phyloP scores from a whole-genome alignment of 2,113 vertebrate species.

The Stegostoma tigrinum region DNA sequence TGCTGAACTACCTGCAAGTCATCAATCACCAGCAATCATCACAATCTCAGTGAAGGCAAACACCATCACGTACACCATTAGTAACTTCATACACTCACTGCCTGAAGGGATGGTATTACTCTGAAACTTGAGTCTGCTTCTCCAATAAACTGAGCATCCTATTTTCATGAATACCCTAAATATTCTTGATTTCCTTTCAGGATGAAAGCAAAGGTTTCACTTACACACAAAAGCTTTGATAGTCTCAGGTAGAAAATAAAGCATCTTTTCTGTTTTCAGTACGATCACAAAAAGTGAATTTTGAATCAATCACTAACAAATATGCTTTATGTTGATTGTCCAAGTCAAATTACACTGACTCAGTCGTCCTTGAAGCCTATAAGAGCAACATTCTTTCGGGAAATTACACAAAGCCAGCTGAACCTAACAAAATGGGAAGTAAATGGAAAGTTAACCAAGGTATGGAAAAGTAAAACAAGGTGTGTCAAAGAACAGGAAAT shows the following conservation, averaged over 20 bases:
- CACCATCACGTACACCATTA: slow-evolving; percentile 20
- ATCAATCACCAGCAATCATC: slow-evolving; percentile 35
- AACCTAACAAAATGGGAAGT: background rate
- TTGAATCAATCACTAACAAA: background rate
- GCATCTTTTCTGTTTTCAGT: background rate
- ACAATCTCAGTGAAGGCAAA: slow-evolving; percentile 27
- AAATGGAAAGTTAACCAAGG: background rate
- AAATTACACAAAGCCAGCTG: background rate
- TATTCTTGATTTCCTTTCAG: slow-evolving; percentile 19
- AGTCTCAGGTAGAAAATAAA: background rate
- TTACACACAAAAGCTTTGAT: slow-evolving; percentile 10
- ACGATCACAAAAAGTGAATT: background rate
- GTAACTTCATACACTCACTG: slow-evolving; percentile 31
- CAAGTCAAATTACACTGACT: slow-evolving; percentile 5
- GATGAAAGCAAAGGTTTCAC: slow-evolving; percentile 23
- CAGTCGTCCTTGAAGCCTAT: background rate
- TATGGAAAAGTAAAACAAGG: background rate
- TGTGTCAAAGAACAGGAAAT: background rate
- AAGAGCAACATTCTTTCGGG: background rate
- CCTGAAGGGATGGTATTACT: slow-evolving; percentile 8
- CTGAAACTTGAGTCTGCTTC: slow-evolving; percentile 3
- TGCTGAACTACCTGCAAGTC: slow-evolving; percentile 32
- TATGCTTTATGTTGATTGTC: background rate
- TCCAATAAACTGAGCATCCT: slow-evolving; percentile 2
- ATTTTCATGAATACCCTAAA: slow-evolving; percentile 17